phyloP scores from a whole-genome alignment of 2,888 invertebrate genomes.

The Drosophila robusta region DNA sequence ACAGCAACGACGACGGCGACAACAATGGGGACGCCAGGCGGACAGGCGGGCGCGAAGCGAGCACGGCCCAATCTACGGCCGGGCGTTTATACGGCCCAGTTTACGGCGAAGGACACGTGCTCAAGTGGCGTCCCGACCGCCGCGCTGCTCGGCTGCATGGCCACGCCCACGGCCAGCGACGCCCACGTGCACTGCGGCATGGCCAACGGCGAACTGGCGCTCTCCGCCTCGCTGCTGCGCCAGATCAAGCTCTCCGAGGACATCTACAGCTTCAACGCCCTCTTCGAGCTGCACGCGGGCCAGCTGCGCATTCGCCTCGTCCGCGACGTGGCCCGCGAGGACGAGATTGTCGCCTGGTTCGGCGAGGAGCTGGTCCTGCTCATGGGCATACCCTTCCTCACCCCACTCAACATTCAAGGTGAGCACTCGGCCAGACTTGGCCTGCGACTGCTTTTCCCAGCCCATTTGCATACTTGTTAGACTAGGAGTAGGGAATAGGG shows the following conservation, averaged over 20 bases:
- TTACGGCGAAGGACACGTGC: slow-evolving; percentile 79
- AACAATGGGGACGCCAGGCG: slow-evolving; percentile 13
- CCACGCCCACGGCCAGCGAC: slow-evolving; percentile 46
- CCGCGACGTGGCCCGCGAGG: slow-evolving; percentile 86
- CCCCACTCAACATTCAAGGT: slow-evolving; percentile 93
- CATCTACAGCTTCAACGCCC: slow-evolving; percentile 86
- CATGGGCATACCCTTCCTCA: slow-evolving; percentile 91
- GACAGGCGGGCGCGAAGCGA: slow-evolving; percentile 41
- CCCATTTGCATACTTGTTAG: too few relatives aligned
- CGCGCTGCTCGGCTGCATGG: slow-evolving; percentile 64
- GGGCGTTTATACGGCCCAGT: slow-evolving; percentile 80
- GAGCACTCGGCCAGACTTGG: slow-evolving; percentile 53
- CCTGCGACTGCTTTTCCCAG: too few relatives aligned
- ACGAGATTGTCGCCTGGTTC: slow-evolving; percentile 93
- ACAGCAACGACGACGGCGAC: slow-evolving; percentile 2
- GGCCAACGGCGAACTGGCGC: slow-evolving; percentile 60
- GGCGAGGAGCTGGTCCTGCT: slow-evolving; percentile 90
- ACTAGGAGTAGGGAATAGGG: too few relatives aligned
- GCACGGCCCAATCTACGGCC: slow-evolving; percentile 44
- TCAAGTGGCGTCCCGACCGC: slow-evolving; percentile 71
- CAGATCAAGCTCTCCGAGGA: slow-evolving; percentile 86
- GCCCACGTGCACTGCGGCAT: slow-evolving; percentile 63
- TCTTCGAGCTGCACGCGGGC: slow-evolving; percentile 80
- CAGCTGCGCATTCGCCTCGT: slow-evolving; percentile 83
- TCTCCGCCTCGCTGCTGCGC: slow-evolving; percentile 76